Evolutionary conservation across 2,888 invertebrate species (phyloP), one percentile per base, ranked within the genome.

Genomic region (Cactoblastis cactorum): DNA sequence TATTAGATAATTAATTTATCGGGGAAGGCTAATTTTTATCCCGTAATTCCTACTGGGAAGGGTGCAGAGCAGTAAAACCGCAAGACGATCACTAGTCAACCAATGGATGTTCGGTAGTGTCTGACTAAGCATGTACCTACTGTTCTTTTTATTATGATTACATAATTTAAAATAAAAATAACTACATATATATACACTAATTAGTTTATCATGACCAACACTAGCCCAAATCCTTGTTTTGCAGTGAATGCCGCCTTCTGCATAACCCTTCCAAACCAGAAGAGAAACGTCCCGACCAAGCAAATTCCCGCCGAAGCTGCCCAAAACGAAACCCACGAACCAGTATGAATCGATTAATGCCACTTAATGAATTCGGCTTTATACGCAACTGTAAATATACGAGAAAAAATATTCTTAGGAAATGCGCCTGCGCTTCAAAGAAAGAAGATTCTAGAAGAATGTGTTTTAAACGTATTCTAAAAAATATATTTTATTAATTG

Each of bases 171-270:
- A n/a, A n/a, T n/a, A n/a, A n/a, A n/a, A n/a, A n/a, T n/a, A n/a
- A n/a, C n/a, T n/a, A n/a, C n/a, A n/a, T n/a, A n/a, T n/a, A n/a
- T n/a, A n/a, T n/a, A n/a, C n/a, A n/a, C n/a, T n/a, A n/a, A n/a
- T n/a, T n/a, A n/a, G n/a, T n/a, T n/a, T n/a, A n/a, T n/a, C n/a
- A n/a, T n/a, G n/a, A n/a, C n/a, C n/a, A n/a, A n/a, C n/a, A n/a
- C n/a, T n/a, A n/a, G n/a, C n/a, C 22, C 8, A 14, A n/a, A 1
- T 43, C 2, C 5, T 43, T 43, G 12, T 2, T 53, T 73, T 77
- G 0, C 79, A 88, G 88, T 78, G 0, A 87, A 87, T 54, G 70
- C 82, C 0, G 34, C 83, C 1, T 72, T 76, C 63, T 89, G 88
- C 56, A 56, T 86, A 6, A 80, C 80, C 1, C 65, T 89, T 1